These are phyloP conservation scores for Allolobophora icterica DNA, from an alignment of 2,888 invertebrate species.

Conservation along the genomic window DNA sequence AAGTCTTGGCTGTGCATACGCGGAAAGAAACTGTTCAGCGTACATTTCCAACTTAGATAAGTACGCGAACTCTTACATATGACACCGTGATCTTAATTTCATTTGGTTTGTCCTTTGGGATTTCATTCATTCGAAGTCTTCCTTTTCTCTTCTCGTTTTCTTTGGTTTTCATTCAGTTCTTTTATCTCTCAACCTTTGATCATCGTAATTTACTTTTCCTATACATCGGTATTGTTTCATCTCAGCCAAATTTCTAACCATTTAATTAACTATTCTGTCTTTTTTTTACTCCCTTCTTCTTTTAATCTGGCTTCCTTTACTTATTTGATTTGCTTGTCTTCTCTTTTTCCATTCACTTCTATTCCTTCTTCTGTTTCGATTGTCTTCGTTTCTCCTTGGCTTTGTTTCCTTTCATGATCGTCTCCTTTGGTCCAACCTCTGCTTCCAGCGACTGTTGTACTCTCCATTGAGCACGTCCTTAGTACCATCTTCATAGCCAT, in stretches of 20 bases:
- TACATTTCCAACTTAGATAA: no score
- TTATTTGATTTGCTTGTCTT: background rate
- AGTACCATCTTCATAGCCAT: no score
- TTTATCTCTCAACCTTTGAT: background rate
- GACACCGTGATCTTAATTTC: no score
- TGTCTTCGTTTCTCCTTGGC: background rate
- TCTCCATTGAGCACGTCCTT: no score
- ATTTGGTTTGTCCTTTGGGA: no score
- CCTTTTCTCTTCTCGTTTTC: background rate
- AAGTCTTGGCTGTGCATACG: background rate
- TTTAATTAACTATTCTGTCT: background rate
- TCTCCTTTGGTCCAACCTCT: background rate
- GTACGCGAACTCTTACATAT: background rate
- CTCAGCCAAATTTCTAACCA: background rate
- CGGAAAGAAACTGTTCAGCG: background rate
- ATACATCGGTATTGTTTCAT: background rate
- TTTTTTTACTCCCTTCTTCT: background rate
- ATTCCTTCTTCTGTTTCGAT: background rate
- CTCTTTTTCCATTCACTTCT: background rate
- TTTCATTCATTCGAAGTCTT: no score
- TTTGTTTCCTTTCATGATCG: background rate
- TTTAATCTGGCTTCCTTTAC: no score
- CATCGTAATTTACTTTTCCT: background rate
- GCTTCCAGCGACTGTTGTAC: no score
- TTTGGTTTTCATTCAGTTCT: background rate